A percentile compares a stretch with the other conserved stretches of the same genome.
These are phyloP conservation scores for Calephelis perditalis DNA, from an alignment of 2,888 invertebrate species.

Conservation along the genomic window DNA sequence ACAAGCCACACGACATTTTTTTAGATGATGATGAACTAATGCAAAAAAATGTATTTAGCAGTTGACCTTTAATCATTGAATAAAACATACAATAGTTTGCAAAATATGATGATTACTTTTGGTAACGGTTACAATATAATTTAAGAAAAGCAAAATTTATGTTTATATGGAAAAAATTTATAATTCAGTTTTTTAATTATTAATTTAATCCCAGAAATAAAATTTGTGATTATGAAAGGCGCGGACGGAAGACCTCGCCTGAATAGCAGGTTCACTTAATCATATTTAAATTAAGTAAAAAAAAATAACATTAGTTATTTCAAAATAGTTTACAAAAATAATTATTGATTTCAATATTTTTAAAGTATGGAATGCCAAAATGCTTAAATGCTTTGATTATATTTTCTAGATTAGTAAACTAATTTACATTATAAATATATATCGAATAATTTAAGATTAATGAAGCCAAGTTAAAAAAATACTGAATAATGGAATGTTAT, in stretches of 20 bases:
- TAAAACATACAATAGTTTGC: too few species aligned
- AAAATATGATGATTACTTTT: too few species aligned
- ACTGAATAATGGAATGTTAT: conserved; percentile 18
- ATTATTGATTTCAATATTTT: too few species aligned
- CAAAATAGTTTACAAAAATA: not conserved
- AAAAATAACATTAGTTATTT: not conserved
- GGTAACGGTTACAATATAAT: too few species aligned
- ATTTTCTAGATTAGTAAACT: conserved; percentile 4
- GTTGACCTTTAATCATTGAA: too few species aligned
- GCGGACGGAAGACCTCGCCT: conserved; percentile 26
- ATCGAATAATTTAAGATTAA: not conserved
- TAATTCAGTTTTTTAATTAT: conserved; percentile 1
- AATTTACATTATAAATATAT: not conserved
- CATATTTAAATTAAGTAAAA: too few species aligned
- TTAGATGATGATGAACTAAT: too few species aligned
- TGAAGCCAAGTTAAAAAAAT: conserved; percentile 11
- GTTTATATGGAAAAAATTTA: too few species aligned
- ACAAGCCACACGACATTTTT: too few species aligned
- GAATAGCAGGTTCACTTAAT: not conserved
- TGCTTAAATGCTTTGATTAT: conserved; percentile 7
- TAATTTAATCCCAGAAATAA: not conserved
- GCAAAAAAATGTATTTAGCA: too few species aligned
- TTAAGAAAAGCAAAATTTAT: too few species aligned
- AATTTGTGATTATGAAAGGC: conserved; percentile 22
- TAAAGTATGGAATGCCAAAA: conserved; percentile 17